Evolutionary conservation across 2,888 invertebrate genomes (phyloP).

Genomic region (Tromatobia lineatoria): DNA sequence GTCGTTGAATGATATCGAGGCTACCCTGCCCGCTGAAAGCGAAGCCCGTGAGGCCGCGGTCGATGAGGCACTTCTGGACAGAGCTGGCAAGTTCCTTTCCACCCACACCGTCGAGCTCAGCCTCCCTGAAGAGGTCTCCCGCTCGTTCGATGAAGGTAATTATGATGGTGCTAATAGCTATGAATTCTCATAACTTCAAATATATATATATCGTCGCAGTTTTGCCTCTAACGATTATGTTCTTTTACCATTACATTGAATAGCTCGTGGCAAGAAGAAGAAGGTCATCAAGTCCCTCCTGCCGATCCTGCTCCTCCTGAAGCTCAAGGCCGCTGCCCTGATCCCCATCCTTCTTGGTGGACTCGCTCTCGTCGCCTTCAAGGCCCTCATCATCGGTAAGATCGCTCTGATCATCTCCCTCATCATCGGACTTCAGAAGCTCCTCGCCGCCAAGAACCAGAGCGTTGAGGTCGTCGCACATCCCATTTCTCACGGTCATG

Average conservation of each 20-base stretch:
- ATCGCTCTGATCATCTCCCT: slow-evolving; percentile 92
- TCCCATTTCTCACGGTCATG: slow-evolving; percentile 79
- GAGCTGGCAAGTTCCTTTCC: slow-evolving; percentile 91
- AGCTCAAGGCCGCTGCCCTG: slow-evolving; percentile 92
- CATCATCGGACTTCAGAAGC: slow-evolving; percentile 92
- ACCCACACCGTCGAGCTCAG: slow-evolving; percentile 93
- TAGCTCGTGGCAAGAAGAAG: slow-evolving; percentile 91
- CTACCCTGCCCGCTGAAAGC: slow-evolving; percentile 89
- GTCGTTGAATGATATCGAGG: slow-evolving; percentile 88
- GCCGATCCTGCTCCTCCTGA: slow-evolving; percentile 91
- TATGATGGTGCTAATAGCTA: slow-evolving; percentile 52
- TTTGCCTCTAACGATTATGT: slow-evolving; percentile 1
- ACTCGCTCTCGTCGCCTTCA: slow-evolving; percentile 93
- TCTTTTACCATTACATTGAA: slow-evolving; percentile 27
- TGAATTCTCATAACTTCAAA: neutral
- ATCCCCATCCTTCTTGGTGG: slow-evolving; percentile 92
- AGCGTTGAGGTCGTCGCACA: slow-evolving; percentile 90
- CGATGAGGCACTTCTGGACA: slow-evolving; percentile 91
- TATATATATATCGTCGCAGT: neutral
- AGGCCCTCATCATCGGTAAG: slow-evolving; percentile 94
- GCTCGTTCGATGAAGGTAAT: slow-evolving; percentile 94
- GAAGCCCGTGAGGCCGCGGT: slow-evolving; percentile 91
- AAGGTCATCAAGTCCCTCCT: slow-evolving; percentile 92
- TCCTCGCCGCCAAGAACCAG: slow-evolving; percentile 88
- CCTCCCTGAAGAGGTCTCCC: slow-evolving; percentile 92